Base-by-base conservation (phyloP, 2,797 vertebrate genomes). In the Anguilla obscura region DNA sequence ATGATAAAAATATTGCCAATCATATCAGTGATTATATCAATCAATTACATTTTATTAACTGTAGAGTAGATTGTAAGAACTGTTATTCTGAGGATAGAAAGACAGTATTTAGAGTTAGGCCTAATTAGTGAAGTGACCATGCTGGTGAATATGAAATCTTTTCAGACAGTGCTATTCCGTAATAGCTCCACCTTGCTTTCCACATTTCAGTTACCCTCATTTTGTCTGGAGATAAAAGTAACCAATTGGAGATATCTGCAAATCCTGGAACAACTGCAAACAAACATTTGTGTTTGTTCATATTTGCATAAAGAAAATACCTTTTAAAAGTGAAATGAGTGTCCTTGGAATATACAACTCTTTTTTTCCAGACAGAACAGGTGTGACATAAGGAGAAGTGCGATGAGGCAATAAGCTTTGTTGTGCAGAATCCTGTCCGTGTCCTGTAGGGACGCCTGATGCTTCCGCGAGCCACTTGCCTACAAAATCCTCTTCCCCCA, bases 381-480 rank as follows among this genome's bases (percentile, higher is more conserved):
- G 76, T 71, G 50, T 85, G 48, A 52, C 50, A 85, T 27, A 52
- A 50, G 84, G 33, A 82, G 6, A 24, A 84, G 52, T 74, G 18
- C 36, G 45, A 52, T 52, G 48, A 85, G 52, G 54, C 30, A 56
- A 88, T 88, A 71, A 85, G 54, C 50, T 60, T 27, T 45, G 45
- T 69, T 69, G n/a, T 83, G 63, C 48, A 56, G 30, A 63, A 85
- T 87, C 30, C 60, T 24, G 87, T 45, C 87, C 9, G 0, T 40
- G 60, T 48, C 45, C 58, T 84, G 45, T 48, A 84, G 80, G n/a
- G 58, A 85, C 60, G 71, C 87, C 80, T 30, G 60, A 71, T 45
- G 30, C 80, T 45, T 30, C 79, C 54, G 82, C 82, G 52, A 58
- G 56, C 87, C 60, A 71, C 18, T 84, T 84, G 58, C 50, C 30